Percentiles rank a stretch among this genome's conserved stretches.
These are phyloP conservation scores for Pollenia angustigena DNA, from an alignment of 2,888 invertebrate species.

Conservation along the genomic window DNA sequence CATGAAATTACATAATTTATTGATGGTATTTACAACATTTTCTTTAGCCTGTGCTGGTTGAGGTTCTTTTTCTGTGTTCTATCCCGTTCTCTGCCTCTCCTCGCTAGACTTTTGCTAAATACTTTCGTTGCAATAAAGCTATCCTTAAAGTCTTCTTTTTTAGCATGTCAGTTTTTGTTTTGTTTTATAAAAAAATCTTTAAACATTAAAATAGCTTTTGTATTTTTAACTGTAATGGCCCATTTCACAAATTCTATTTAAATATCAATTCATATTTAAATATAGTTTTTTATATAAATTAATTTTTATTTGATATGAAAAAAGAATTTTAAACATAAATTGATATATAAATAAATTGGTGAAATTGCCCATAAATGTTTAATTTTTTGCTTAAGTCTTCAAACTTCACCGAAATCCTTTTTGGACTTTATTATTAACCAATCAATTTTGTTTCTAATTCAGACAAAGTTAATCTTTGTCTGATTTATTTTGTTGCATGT, in stretches of 20 bases:
- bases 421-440: constrained; percentile 2
- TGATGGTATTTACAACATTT: constrained; percentile 79
- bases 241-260: too few relatives aligned
- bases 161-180: not conserved
- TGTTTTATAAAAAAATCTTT: not conserved
- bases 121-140: constrained; percentile 20
- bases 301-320: too few relatives aligned
- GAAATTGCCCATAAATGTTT: not conserved
- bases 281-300: too few relatives aligned
- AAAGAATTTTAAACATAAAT: too few relatives aligned
- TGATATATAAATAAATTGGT: too few relatives aligned
- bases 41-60: constrained; percentile 41
- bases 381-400: constrained; percentile 25
- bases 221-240: constrained; percentile 32
- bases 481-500: constrained; percentile 35
- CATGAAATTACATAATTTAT: constrained; percentile 84
- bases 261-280: too few relatives aligned
- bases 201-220: constrained; percentile 65
- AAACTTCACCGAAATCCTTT: constrained; percentile 5
- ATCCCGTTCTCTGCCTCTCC: constrained; percentile 14
- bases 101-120: constrained; percentile 29
- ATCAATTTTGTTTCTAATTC: constrained; percentile 5
- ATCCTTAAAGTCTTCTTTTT: not conserved
- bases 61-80: constrained; percentile 29
- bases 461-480: constrained; percentile 21